Percentiles rank a stretch among this genome's conserved stretches.
These are phyloP conservation scores for Adrianichthys oophorus DNA, from an alignment of 2,797 vertebrate species.

Conservation along the genomic window DNA sequence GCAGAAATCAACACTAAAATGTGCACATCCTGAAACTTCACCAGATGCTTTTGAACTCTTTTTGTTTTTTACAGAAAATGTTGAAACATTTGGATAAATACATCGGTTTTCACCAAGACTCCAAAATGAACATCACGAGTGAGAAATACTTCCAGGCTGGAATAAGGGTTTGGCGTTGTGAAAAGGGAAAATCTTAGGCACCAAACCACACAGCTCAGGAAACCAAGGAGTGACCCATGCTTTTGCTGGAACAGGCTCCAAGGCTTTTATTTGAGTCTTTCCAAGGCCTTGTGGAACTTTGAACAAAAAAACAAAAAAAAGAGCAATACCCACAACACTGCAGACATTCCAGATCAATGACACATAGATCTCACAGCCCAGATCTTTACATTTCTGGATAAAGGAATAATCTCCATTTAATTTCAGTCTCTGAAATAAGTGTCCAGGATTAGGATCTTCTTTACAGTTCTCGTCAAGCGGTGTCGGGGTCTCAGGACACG, in stretches of 20 bases:
- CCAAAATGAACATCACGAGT: neutral
- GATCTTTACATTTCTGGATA: slow-evolving; percentile 2
- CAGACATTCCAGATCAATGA: slow-evolving; percentile 33
- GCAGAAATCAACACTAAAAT: slow-evolving; percentile 15
- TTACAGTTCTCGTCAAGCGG: neutral
- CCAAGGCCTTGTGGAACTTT: neutral
- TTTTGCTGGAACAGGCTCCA: slow-evolving; percentile 19
- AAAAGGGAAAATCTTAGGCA: slow-evolving; percentile 58
- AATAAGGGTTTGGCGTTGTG: slow-evolving; percentile 24
- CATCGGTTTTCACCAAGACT: slow-evolving; percentile 11
- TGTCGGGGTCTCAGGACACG: slow-evolving; percentile 27
- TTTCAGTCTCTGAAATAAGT: slow-evolving; percentile 25
- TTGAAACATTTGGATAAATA: slow-evolving; percentile 4
- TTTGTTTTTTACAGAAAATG: neutral
- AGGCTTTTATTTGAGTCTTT: slow-evolving; percentile 4
- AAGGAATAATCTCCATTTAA: slow-evolving; percentile 1
- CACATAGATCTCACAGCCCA: neutral
- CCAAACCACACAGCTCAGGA: slow-evolving; percentile 46
- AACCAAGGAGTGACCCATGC: slow-evolving; percentile 53
- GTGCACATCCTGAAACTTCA: slow-evolving; percentile 29
- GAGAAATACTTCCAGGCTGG: slow-evolving; percentile 4
- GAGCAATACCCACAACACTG: neutral
- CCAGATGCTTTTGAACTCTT: too few relatives aligned
- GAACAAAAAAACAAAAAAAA: neutral
- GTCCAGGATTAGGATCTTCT: slow-evolving; percentile 7